Conservation (phyloP, 2,113 vertebrate genomes). For the Protobothrops flavoviridis region DNA sequence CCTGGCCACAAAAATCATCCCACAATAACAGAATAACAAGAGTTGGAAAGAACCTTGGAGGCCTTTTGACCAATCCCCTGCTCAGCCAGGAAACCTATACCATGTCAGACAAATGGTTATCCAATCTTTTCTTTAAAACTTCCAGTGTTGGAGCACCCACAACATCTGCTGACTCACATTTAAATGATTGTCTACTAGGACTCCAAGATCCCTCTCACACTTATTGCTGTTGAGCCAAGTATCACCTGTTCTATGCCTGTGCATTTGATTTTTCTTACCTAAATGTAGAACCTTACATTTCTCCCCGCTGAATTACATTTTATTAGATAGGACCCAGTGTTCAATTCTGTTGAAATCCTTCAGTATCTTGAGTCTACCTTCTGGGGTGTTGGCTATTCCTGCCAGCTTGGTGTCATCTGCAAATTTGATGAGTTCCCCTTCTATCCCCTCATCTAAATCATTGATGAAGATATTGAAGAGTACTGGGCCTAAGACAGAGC, state of each 20-base stretch:
- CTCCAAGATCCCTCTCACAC: background rate
- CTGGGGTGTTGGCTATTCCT: no score
- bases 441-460: background rate
- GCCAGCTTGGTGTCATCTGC: no score
- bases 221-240: no score
- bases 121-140: background rate
- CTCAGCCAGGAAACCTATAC: background rate
- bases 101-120: background rate
- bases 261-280: background rate
- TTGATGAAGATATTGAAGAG: background rate
- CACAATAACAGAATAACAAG: no score
- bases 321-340: background rate
- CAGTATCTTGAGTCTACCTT: no score
- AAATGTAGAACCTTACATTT: background rate
- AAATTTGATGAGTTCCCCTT: no score
- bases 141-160: background rate
- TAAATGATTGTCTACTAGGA: background rate
- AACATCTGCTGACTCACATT: background rate
- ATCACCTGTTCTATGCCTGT: background rate
- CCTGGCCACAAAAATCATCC: background rate
- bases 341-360: background rate
- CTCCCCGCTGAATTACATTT: background rate
- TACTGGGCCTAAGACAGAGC: background rate
- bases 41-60: background rate
- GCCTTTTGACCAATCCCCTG: background rate